Percentiles rank a stretch among this genome's conserved stretches.
phyloP scores from a whole-genome alignment of 2,797 vertebrate species.

The Gila robusta region DNA sequence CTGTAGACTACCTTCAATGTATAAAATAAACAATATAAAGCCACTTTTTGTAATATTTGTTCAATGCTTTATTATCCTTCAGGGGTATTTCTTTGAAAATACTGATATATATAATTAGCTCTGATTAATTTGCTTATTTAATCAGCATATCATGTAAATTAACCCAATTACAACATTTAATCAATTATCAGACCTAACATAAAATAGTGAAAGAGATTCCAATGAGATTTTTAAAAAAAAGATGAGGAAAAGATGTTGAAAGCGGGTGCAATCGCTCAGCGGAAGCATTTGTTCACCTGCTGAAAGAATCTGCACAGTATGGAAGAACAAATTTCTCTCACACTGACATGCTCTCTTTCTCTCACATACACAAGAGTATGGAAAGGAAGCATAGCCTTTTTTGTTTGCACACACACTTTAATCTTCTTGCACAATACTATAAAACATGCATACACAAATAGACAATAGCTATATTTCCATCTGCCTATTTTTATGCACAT shows the following conservation, averaged over 20 bases:
- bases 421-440: not conserved
- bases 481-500: not conserved
- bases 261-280: constrained; percentile 5
- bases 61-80: not conserved
- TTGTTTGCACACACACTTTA: not conserved
- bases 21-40: constrained; percentile 2
- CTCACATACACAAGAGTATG: not conserved
- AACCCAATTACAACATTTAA: not conserved
- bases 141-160: not conserved
- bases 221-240: not conserved
- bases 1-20: not conserved
- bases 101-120: not conserved
- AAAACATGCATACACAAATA: not conserved
- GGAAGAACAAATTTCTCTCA: constrained; percentile 6
- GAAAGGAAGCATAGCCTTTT: not conserved
- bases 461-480: not conserved
- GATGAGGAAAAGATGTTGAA: constrained; percentile 10
- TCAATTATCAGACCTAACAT: not conserved
- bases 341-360: constrained; percentile 20
- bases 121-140: not conserved
- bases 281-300: constrained; percentile 25
- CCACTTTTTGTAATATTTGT: not conserved
- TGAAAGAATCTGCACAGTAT: constrained; percentile 12
- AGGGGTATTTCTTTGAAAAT: not conserved
- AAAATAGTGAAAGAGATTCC: not conserved